Evolutionary conservation across 2,797 vertebrate species (phyloP).

Genomic region (Toxotes lorentzi): DNA sequence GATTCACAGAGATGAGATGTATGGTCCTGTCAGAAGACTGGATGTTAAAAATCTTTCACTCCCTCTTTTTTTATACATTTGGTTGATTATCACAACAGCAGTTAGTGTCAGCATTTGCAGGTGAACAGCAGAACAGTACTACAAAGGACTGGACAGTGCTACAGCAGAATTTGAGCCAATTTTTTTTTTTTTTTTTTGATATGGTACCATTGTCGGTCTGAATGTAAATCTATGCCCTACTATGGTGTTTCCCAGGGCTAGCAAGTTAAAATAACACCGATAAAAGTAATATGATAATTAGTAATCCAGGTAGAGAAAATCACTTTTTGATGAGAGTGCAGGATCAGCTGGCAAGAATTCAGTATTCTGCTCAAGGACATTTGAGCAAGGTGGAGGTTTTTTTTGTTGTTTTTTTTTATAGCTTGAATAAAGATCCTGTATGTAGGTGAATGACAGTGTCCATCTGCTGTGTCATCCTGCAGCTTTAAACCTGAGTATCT

Average conservation of each 20-base stretch:
- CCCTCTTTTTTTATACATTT: not conserved
- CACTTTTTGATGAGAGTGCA: conserved; percentile 45
- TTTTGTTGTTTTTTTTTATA: not conserved
- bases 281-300: conserved; percentile 69
- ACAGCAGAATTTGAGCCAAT: not conserved
- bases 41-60: not conserved
- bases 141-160: not conserved
- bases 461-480: conserved; percentile 5
- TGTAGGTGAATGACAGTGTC: conserved; percentile 17
- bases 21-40: not conserved
- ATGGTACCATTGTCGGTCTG: conserved; percentile 37
- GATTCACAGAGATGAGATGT: too few species aligned
- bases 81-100: not conserved
- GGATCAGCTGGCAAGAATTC: conserved; percentile 41
- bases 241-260: conserved; percentile 42
- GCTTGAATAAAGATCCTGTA: conserved; percentile 20
- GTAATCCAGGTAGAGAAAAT: conserved; percentile 49
- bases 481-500: conserved; percentile 35
- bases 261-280: conserved; percentile 55
- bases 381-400: not conserved
- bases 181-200: conserved; percentile 30
- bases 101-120: not conserved
- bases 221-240: conserved; percentile 50
- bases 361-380: conserved; percentile 46
- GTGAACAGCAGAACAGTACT: not conserved